phyloP scores from a whole-genome alignment of 37 sponge, comb jelly and placozoan species.

The Agelas oroides region DNA sequence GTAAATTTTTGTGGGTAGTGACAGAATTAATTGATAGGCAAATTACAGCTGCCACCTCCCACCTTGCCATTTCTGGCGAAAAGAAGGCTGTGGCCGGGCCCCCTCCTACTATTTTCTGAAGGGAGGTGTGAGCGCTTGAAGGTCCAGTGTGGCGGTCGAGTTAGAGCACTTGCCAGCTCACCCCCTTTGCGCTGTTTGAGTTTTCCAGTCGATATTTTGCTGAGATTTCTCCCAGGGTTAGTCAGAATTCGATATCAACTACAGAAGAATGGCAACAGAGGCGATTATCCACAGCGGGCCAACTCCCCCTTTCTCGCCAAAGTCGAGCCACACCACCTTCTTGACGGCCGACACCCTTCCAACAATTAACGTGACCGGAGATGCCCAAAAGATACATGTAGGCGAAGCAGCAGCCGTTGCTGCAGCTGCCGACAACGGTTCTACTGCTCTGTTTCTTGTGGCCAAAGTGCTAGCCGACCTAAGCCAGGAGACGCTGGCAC shows the following conservation, averaged over 20 bases:
- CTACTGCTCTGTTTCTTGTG: slow-evolving; percentile 79
- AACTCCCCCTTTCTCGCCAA: slow-evolving; percentile 84
- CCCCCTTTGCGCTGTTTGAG: slow-evolving; percentile 2
- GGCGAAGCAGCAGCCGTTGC: slow-evolving; percentile 12
- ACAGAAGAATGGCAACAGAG: slow-evolving; percentile 65
- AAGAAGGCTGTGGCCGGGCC: not conserved
- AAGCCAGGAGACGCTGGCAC: slow-evolving; percentile 79
- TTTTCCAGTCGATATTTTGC: too few relatives aligned
- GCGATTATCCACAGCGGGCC: slow-evolving; percentile 64
- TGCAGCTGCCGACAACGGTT: slow-evolving; percentile 23
- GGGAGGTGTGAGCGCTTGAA: slow-evolving; percentile 24
- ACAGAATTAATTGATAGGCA: not conserved
- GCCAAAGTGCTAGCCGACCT: slow-evolving; percentile 88
- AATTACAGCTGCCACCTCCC: slow-evolving; percentile 23
- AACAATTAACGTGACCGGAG: slow-evolving; percentile 41
- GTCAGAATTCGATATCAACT: not conserved
- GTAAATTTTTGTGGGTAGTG: too few relatives aligned
- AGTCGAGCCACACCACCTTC: slow-evolving; percentile 72
- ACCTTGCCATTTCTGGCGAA: not conserved
- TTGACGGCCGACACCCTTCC: slow-evolving; percentile 57
- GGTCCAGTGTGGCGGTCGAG: not conserved
- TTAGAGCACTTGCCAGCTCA: not conserved
- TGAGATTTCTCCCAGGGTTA: not conserved
- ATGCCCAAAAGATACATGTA: not conserved
- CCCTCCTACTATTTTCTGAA: slow-evolving; percentile 16